Evolutionary conservation across 2,797 vertebrate genomes (phyloP).

Genomic region (Protosalanx chinensis): DNA sequence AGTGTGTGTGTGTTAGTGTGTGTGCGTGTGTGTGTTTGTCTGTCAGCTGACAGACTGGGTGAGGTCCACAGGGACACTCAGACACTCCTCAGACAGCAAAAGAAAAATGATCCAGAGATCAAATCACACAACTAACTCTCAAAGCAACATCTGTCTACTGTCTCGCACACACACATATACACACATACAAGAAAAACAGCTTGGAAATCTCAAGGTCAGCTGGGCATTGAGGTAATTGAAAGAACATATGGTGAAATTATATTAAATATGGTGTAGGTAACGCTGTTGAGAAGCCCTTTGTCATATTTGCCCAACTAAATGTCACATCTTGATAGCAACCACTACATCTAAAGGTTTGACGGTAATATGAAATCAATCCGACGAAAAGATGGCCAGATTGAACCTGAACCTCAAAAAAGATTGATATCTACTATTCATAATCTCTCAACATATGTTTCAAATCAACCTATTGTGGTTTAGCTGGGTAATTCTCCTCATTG

Average conservation of each 20-base stretch:
- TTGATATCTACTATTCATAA: not conserved
- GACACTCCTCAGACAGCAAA: slow-evolving; percentile 41
- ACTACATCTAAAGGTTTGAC: no score
- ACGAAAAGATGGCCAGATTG: not conserved
- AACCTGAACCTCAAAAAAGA: not conserved
- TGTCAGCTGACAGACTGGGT: slow-evolving; percentile 23
- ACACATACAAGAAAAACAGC: not conserved
- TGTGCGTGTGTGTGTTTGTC: not conserved
- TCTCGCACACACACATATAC: slow-evolving; percentile 23
- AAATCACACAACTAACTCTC: slow-evolving; percentile 52
- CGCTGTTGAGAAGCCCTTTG: no score
- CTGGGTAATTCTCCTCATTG: not conserved
- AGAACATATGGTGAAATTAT: not conserved
- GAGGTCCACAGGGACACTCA: slow-evolving; percentile 39
- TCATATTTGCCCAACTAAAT: not conserved
- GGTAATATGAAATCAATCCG: no score
- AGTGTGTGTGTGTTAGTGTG: slow-evolving; percentile 2
- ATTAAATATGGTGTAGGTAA: not conserved
- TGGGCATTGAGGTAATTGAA: slow-evolving; percentile 1
- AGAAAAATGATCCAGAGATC: slow-evolving; percentile 56
- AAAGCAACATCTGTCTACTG: slow-evolving; percentile 61
- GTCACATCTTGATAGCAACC: no score
- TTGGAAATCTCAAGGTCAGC: not conserved
- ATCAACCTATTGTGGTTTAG: not conserved
- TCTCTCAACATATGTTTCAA: not conserved